Evolutionary conservation across 2,113 vertebrate genomes (phyloP).

Genomic region (Phyllostomus discolor): DNA sequence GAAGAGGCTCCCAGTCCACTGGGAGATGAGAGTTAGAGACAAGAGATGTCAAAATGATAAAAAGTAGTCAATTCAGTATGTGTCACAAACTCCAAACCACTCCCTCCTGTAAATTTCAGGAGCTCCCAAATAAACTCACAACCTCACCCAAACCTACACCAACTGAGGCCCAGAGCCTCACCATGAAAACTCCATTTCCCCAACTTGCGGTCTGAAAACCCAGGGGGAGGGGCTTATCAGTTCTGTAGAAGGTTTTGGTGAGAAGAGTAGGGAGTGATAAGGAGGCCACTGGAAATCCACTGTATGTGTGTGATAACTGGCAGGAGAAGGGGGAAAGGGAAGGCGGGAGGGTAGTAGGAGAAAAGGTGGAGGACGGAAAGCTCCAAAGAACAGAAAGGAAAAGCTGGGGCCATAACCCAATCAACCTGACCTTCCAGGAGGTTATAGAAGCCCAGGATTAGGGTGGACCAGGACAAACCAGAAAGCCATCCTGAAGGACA

Average conservation of each 20-base stretch:
- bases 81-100: neutral
- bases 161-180: neutral
- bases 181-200: too few relatives aligned
- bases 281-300: neutral
- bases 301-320: neutral
- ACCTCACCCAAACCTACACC: neutral
- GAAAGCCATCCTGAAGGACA: neutral
- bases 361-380: neutral
- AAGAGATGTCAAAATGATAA: neutral
- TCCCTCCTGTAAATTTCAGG: neutral
- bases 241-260: neutral
- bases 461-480: neutral
- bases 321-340: neutral
- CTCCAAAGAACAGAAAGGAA: neutral
- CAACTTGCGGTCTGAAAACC: neutral
- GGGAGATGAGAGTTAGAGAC: neutral
- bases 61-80: neutral
- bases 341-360: neutral
- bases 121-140: neutral
- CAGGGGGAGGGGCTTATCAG: accelerated
- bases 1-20: neutral
- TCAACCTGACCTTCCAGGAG: neutral
- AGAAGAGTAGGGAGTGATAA: neutral
- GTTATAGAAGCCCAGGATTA: neutral
- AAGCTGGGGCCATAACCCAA: neutral